Base-by-base conservation (phyloP, 2,888 invertebrate genomes). In the Nebria salina region DNA sequence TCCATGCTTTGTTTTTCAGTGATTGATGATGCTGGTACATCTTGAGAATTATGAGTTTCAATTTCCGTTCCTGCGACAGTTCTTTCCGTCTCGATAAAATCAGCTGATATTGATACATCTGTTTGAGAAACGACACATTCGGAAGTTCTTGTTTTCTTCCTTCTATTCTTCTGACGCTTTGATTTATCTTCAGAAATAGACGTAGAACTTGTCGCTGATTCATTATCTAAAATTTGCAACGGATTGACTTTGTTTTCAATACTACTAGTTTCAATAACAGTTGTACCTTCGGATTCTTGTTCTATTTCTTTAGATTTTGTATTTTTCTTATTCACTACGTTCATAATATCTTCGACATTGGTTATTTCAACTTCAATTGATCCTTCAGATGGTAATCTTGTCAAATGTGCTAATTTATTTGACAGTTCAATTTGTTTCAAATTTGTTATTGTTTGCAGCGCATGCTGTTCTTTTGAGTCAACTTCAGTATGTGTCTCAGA, bases 331-430 rank as follows among this genome's bases (percentile, higher is more conserved):
- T 83, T 84, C 68, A 88, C 84, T 83, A 87, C 85, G 83, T 87
- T 85, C 87, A 89, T 88, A 78, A 89, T 87, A 84, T 89, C 87
- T 83, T 87, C 85, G 81, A 88, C 85, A 83, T 87, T 86, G 82
- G 86, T 85, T 83, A 89, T 86, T 88, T 89, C 88, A 82, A 86
- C 86, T 85, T 89, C 89, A 84, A 89, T 86, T 78, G 81, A 81
- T 72, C 76, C 81, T 41, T 81, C 76, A 26, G 81, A 81, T 25
- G 76, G 76, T 76, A 81, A 73, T 76, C 81, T 76, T 76, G 81
- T 72, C 81, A 81, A 72, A 70, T 87, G 85, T n/a, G 88, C 88
- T 82, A 87, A 86, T 79, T 84, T 83, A 83, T 87, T 83, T 85
- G 87, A 85, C 86, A 87, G 72, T 84, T 86, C 84, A 83, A 84